Percentiles rank a stretch among this genome's conserved stretches.
These are phyloP conservation scores for Tinea pellionella DNA, from an alignment of 2,888 invertebrate genomes.

Conservation along the genomic window DNA sequence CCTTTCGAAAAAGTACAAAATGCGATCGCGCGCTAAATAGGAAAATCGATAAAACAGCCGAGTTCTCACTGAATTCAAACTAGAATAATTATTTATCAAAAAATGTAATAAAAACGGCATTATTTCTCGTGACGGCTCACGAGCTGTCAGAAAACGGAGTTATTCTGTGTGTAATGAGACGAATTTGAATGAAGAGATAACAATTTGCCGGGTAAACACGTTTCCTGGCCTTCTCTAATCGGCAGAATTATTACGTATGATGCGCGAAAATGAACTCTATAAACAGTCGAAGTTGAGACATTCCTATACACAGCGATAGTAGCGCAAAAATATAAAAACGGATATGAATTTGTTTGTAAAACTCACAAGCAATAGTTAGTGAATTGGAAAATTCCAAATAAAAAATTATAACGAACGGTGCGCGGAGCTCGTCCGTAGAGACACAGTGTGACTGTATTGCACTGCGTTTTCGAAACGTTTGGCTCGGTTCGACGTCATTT, in stretches of 20 bases:
- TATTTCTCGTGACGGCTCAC: slow-evolving; percentile 60
- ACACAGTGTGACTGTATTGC: slow-evolving; percentile 31
- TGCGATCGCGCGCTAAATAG: slow-evolving; percentile 60
- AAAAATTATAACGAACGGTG: slow-evolving; percentile 32
- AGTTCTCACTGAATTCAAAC: slow-evolving; percentile 50
- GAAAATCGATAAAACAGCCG: slow-evolving; percentile 64
- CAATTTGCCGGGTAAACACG: neutral
- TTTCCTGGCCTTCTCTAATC: slow-evolving; percentile 23
- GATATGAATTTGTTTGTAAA: slow-evolving; percentile 62
- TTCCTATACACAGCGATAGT: slow-evolving; percentile 60
- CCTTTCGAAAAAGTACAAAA: slow-evolving; percentile 65
- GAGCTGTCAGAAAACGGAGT: slow-evolving; percentile 61
- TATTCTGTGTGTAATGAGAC: slow-evolving; percentile 46
- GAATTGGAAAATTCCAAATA: slow-evolving; percentile 75
- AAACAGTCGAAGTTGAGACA: slow-evolving; percentile 45
- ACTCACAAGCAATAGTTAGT: slow-evolving; percentile 61
- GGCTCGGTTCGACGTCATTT: slow-evolving; percentile 58
- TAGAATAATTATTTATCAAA: slow-evolving; percentile 68
- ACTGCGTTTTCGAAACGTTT: slow-evolving; percentile 63
- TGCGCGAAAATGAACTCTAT: slow-evolving; percentile 42
- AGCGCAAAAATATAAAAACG: slow-evolving; percentile 61
- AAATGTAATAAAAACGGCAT: slow-evolving; percentile 70
- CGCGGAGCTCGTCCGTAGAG: slow-evolving; percentile 32
- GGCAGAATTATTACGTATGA: slow-evolving; percentile 33
- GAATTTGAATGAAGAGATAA: slow-evolving; percentile 23